phyloP scores from a whole-genome alignment of 2,888 invertebrate genomes.

The Nycteola revayana region DNA sequence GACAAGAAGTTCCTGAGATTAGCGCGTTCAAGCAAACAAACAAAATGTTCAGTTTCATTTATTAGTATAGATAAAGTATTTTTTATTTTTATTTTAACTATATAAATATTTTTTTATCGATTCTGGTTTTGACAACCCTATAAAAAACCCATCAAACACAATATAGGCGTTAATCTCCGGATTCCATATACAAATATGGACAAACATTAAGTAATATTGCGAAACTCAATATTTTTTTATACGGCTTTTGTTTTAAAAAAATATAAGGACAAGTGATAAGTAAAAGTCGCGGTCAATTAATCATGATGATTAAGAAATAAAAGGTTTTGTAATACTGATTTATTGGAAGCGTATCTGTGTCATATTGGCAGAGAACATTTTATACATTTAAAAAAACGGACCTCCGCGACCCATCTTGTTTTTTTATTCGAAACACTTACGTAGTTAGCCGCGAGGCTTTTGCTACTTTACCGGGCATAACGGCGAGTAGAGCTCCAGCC shows the following conservation, averaged over 20 bases:
- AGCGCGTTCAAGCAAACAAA: too few relatives aligned
- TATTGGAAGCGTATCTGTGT: not conserved
- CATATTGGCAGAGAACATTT: not conserved
- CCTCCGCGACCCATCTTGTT: too few relatives aligned
- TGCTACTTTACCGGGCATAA: too few relatives aligned
- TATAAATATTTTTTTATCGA: too few relatives aligned
- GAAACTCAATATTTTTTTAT: constrained; percentile 14
- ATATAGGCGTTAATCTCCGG: constrained; percentile 26
- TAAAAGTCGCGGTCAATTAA: not conserved
- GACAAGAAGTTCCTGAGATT: too few relatives aligned
- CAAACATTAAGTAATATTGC: constrained; percentile 21
- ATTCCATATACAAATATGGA: constrained; percentile 29
- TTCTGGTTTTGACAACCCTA: not conserved
- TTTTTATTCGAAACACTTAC: too few relatives aligned
- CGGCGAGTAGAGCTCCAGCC: too few relatives aligned
- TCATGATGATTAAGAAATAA: not conserved
- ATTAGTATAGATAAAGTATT: too few relatives aligned
- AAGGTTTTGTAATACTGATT: not conserved
- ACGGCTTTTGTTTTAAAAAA: constrained; percentile 17
- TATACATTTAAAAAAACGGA: too few relatives aligned
- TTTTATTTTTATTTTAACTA: too few relatives aligned
- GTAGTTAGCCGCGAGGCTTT: too few relatives aligned
- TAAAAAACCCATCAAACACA: not conserved
- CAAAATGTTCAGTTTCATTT: too few relatives aligned
- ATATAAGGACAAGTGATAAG: constrained; percentile 24